These are phyloP conservation scores for Schizopygopsis pylzovi DNA, from an alignment of 2,797 vertebrate genomes.

Conservation along the genomic window DNA sequence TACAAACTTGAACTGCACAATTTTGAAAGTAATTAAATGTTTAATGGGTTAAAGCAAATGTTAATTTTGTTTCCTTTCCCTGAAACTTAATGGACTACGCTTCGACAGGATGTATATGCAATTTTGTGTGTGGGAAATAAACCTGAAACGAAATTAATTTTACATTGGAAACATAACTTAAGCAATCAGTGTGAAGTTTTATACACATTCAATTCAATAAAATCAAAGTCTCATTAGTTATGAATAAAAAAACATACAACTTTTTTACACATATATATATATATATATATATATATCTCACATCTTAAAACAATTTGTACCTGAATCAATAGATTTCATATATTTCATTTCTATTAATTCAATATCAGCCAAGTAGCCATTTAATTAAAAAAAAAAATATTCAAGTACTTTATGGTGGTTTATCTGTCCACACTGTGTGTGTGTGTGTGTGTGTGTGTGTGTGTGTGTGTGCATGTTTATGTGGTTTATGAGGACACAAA, in stretches of 20 bases:
- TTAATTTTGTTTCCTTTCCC: neutral
- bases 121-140: neutral
- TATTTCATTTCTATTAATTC: too few species aligned
- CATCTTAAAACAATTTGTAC: too few species aligned
- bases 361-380: neutral
- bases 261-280: too few species aligned
- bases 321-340: too few species aligned
- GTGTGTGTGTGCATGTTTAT: slow-evolving; percentile 20
- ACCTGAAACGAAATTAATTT: neutral
- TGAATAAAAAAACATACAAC: too few species aligned
- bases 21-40: neutral
- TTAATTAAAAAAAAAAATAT: neutral
- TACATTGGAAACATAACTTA: neutral
- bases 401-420: neutral
- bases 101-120: neutral
- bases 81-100: neutral
- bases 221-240: too few species aligned
- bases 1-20: neutral
- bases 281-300: too few species aligned
- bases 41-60: neutral
- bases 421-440: neutral
- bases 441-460: slow-evolving; percentile 5
- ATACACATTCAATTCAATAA: neutral
- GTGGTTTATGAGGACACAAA: too few species aligned
- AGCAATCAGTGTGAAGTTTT: neutral